Evolutionary conservation across 2,797 vertebrate genomes (phyloP), one percentile per base, ranked within the genome.

Genomic region (Sebastes vulpes): DNA sequence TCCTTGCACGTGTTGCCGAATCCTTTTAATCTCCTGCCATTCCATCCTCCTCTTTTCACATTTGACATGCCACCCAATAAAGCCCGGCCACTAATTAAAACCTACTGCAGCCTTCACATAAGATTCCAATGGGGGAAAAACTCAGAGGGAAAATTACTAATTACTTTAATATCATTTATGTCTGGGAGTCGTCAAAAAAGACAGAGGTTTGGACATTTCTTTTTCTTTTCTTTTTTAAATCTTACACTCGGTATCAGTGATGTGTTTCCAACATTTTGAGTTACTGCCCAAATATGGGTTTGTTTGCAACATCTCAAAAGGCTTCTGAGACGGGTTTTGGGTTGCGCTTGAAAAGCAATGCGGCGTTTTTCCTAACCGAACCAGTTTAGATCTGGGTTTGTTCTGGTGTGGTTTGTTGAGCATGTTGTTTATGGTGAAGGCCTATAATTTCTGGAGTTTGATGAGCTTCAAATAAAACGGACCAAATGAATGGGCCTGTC

Each of bases 351-450:
- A 90, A 87, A 71, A 88, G 77, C 66, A 32, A 64, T 32, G 50
- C 60, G 59, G 63, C 25, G 21, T 85, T 91, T 82, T 89, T 87
- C 53, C 72, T 79, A 29, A 83, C 68, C 65, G 35, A 70, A 81
- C 75, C 80, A 77, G 93, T 93, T 92, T 73, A 90, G 83, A 85
- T 90, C 92, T 91, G 65, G 83, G 92, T 90, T 95, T 94, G 92
- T 95, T 94, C 91, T 95, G 89, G 88, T 96, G 96, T 95, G 96
- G 96, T 96, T 96, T 93, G 90, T 91, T 90, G 87, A 95, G 94
- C 92, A 94, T 96, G 95, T 95, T 96, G 95, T 96, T 96, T 96
- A 96, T 95, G 93, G 94, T 94, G 88, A 91, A 84, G 87, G 76
- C 92, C 93, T 94, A 86, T 94, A 92, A 93, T 96, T 95, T 95